phyloP scores from a whole-genome alignment of 35 echinoderm and acorn worm species.

The Nesometra sesokonis region DNA sequence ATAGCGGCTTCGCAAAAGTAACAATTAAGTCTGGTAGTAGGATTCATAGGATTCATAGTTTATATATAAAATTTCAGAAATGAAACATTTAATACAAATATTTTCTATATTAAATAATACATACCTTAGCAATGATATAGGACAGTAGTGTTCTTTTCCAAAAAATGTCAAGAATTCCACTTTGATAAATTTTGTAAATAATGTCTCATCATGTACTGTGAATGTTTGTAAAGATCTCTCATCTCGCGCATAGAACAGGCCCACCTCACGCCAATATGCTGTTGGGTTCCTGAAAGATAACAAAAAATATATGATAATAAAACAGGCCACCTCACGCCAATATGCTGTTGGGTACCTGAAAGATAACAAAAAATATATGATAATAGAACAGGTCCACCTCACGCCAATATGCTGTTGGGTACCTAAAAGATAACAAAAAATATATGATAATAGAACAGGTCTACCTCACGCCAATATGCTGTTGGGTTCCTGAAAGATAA shows the following conservation, averaged over 20 bases:
- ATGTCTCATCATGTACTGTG: conserved; percentile 53
- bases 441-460: conserved; percentile 29
- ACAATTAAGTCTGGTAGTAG: too few species aligned
- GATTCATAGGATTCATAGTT: too few species aligned
- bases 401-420: conserved; percentile 72
- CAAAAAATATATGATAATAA: neutral
- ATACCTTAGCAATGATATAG: conserved; percentile 68
- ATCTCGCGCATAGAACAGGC: conserved; percentile 60
- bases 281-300: conserved; percentile 49
- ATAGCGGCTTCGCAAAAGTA: too few species aligned
- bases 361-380: too few species aligned
- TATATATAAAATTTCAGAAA: too few species aligned
- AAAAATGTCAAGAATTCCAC: conserved; percentile 89
- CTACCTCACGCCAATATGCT: conserved; percentile 69
- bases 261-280: conserved; percentile 69
- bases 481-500: conserved; percentile 49
- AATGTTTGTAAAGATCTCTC: conserved; percentile 74
- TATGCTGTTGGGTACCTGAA: too few species aligned
- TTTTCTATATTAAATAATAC: neutral
- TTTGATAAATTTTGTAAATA: conserved; percentile 93
- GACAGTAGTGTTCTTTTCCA: conserved; percentile 83
- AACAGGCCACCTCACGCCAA: too few species aligned
- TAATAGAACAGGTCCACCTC: conserved; percentile 47
- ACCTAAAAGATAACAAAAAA: conserved; percentile 24
- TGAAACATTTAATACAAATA: too few species aligned